Evolutionary conservation across 1,140 invertebrate species (phyloP).

Genomic region (Ridgeia piscesae): DNA sequence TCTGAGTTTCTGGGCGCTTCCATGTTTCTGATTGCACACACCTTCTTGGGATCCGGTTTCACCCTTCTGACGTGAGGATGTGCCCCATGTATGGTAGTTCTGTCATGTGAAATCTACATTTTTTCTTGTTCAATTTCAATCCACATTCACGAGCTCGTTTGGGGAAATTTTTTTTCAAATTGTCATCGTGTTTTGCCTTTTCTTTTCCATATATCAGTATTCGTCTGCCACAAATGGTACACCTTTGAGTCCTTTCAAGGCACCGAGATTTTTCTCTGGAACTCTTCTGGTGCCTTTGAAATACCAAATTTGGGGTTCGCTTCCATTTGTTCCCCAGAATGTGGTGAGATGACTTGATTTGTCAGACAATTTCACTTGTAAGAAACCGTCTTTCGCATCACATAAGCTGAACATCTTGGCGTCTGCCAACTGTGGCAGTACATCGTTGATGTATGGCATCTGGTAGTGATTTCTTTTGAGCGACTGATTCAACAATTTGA

Average conservation of each 20-base stretch:
- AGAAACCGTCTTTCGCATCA: slow-evolving; percentile 55
- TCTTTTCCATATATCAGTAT: not conserved
- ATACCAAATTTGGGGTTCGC: slow-evolving; percentile 22
- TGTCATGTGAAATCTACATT: slow-evolving; percentile 8
- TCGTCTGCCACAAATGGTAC: not conserved
- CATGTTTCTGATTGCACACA: too few relatives aligned
- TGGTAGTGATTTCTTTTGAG: too few relatives aligned
- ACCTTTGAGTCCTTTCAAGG: not conserved
- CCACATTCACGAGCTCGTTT: not conserved
- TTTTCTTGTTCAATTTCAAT: not conserved
- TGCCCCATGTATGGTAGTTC: not conserved
- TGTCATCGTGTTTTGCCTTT: not conserved
- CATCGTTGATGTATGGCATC: too few relatives aligned
- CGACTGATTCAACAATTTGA: too few relatives aligned
- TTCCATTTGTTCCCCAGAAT: slow-evolving; percentile 22
- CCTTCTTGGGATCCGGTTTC: not conserved
- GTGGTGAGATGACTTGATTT: slow-evolving; percentile 32
- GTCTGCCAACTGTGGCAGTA: too few relatives aligned
- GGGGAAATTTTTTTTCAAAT: not conserved
- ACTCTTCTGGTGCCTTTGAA: slow-evolving; percentile 8
- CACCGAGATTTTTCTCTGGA: not conserved
- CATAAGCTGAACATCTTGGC: too few relatives aligned
- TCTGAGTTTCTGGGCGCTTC: too few relatives aligned
- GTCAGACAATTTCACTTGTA: slow-evolving; percentile 32
- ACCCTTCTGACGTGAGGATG: not conserved